These are phyloP conservation scores for Parthenolecanium corni DNA, from an alignment of 2,888 invertebrate species.

Conservation along the genomic window DNA sequence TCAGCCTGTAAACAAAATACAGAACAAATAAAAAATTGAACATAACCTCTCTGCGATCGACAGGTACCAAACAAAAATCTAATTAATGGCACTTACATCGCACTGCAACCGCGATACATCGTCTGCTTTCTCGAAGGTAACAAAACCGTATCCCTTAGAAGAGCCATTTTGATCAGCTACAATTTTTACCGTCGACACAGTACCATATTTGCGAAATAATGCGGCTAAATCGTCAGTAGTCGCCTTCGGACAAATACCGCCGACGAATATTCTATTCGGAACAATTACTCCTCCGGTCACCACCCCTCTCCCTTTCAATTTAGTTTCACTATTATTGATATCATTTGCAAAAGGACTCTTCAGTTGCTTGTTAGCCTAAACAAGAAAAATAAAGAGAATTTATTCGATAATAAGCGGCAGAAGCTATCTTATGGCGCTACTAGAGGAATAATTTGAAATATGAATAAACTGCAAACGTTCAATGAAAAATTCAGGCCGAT, in stretches of 20 bases:
- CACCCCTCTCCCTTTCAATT: slow-evolving; percentile 11
- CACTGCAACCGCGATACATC: slow-evolving; percentile 63
- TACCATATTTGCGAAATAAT: slow-evolving; percentile 80
- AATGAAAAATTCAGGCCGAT: no score
- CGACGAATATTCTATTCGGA: slow-evolving; percentile 91
- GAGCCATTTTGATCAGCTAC: slow-evolving; percentile 89
- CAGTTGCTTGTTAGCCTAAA: slow-evolving; percentile 12
- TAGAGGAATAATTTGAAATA: no score
- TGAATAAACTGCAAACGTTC: no score
- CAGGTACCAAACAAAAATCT: neutral
- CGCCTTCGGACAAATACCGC: slow-evolving; percentile 86
- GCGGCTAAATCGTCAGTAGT: slow-evolving; percentile 84
- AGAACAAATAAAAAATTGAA: neutral
- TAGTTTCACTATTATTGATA: neutral
- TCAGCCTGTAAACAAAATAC: slow-evolving; percentile 46
- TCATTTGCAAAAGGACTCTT: slow-evolving; percentile 11
- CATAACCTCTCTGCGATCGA: no score
- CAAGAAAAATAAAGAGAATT: slow-evolving; percentile 7
- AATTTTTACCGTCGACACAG: slow-evolving; percentile 84
- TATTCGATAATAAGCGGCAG: neutral
- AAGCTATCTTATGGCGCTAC: no score
- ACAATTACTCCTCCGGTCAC: slow-evolving; percentile 46
- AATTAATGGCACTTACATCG: slow-evolving; percentile 45
- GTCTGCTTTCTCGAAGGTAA: slow-evolving; percentile 77
- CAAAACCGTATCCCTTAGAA: slow-evolving; percentile 84